phyloP scores from a whole-genome alignment of 2,888 invertebrate species.

The Spisula subtruncata region DNA sequence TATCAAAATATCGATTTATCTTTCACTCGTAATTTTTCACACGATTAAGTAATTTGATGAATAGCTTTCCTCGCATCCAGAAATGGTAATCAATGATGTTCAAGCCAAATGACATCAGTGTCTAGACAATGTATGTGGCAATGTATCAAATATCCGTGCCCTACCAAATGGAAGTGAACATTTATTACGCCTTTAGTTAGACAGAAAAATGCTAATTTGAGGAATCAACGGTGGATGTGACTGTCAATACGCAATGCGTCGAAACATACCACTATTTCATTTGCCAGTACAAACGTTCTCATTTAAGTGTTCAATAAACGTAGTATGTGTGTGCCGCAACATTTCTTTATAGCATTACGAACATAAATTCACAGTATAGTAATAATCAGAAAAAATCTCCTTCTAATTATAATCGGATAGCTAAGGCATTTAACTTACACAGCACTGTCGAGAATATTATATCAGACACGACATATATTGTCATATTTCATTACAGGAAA shows the following conservation, averaged over 20 bases:
- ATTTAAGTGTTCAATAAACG: no score
- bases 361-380: no score
- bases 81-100: neutral
- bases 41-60: no score
- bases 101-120: conserved; percentile 6
- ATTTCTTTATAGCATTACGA: no score
- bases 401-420: neutral
- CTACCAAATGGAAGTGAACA: neutral
- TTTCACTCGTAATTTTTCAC: no score
- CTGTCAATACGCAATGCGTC: neutral
- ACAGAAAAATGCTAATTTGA: neutral
- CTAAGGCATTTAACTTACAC: neutral
- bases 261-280: neutral
- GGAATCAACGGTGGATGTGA: neutral
- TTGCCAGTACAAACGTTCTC: neutral
- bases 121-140: neutral
- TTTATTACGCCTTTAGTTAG: neutral
- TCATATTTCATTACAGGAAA: neutral
- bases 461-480: neutral
- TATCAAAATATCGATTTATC: no score
- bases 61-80: no score
- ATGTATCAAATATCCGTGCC: neutral
- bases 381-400: neutral
- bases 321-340: no score
- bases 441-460: neutral